These are phyloP conservation scores for Drosophila sp. DNA, from an alignment of 1,140 invertebrate genomes.

Conservation along the genomic window DNA sequence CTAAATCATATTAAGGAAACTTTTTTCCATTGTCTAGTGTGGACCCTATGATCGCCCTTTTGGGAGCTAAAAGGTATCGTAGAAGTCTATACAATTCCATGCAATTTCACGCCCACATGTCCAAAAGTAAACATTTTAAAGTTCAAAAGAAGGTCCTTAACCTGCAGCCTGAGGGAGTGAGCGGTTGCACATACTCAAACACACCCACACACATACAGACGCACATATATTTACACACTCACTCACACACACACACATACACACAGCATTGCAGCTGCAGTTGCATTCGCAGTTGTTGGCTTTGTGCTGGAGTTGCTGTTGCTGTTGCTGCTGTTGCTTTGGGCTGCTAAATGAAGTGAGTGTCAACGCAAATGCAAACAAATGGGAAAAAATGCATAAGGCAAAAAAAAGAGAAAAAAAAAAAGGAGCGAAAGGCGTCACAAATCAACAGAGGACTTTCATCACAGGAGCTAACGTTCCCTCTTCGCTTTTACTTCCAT, in stretches of 20 bases:
- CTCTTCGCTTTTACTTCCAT: conserved; percentile 15
- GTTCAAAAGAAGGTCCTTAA: conserved; percentile 80
- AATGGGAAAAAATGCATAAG: conserved; percentile 57
- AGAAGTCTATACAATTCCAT: conserved; percentile 1
- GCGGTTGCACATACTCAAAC: conserved; percentile 39
- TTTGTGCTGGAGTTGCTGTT: conserved; percentile 19
- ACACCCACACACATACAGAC: conserved; percentile 10
- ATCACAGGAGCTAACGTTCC: conserved; percentile 60
- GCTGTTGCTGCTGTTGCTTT: conserved; percentile 35
- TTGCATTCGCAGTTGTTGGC: conserved; percentile 19
- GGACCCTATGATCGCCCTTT: too few species aligned
- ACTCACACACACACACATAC: background rate
- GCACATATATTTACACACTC: background rate
- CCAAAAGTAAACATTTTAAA: conserved; percentile 76
- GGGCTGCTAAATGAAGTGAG: conserved; percentile 74
- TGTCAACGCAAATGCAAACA: conserved; percentile 78
- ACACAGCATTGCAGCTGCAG: conserved; percentile 12
- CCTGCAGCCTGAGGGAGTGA: conserved; percentile 59
- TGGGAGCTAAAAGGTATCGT: conserved; percentile 19
- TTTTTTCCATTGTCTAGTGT: too few species aligned
- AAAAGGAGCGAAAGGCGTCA: conserved; percentile 49
- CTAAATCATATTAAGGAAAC: too few species aligned
- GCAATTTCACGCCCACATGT: conserved; percentile 51
- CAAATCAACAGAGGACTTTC: conserved; percentile 58
- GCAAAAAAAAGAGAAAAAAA: conserved; percentile 36